Conservation (phyloP, 1,140 invertebrate species). For the Gryon sp. region DNA sequence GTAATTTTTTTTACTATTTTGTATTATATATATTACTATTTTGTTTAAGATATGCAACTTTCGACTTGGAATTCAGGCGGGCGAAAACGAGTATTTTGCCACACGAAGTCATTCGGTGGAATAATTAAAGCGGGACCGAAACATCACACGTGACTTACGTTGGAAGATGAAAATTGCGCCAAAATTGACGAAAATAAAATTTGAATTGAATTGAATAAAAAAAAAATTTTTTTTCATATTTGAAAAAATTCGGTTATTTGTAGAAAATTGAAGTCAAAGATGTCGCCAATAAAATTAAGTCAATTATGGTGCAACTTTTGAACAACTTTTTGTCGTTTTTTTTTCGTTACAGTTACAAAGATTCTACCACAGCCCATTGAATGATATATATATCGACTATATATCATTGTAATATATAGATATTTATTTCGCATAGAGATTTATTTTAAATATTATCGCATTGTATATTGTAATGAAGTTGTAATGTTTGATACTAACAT, state of each 20-base stretch:
- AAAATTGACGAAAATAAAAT: too few species aligned
- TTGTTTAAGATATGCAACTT: conserved; percentile 68
- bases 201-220: too few species aligned
- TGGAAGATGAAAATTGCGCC: too few species aligned
- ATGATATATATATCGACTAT: conserved; percentile 72
- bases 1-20: conserved; percentile 60
- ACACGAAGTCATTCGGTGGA: too few species aligned
- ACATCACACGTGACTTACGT: conserved; percentile 3
- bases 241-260: too few species aligned
- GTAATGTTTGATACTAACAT: too few species aligned
- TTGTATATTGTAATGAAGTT: conserved; percentile 66
- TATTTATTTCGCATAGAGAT: conserved; percentile 62
- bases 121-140: conserved; percentile 31
- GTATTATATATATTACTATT: conserved; percentile 62
- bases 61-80: conserved; percentile 36
- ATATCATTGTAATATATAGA: conserved; percentile 66
- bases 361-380: conserved; percentile 78
- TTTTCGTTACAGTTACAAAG: conserved; percentile 67
- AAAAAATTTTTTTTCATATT: too few species aligned
- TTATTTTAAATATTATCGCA: conserved; percentile 38
- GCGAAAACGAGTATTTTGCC: too few species aligned
- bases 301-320: neutral
- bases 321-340: conserved; percentile 4
- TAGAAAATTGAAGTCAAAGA: too few species aligned
- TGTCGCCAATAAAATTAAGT: too few species aligned